Percentiles rank a stretch among this genome's conserved stretches.
Conservation (phyloP, 2,888 invertebrate species). For the Rapana venosa region DNA sequence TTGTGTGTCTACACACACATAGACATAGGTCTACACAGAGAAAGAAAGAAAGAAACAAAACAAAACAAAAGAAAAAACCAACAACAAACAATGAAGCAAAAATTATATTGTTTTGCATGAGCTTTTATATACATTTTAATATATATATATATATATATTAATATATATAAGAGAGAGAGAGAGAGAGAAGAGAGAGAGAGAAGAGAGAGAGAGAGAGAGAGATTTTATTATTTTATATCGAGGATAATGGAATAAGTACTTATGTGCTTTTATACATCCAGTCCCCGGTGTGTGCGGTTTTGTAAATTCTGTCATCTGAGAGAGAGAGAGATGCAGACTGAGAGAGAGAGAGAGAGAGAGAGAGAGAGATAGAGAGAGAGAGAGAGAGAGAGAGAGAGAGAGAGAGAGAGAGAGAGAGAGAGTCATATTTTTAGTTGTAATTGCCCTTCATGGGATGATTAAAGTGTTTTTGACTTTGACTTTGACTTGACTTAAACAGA, state of each 20-base stretch:
- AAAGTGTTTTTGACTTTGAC: neutral
- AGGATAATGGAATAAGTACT: too few species aligned
- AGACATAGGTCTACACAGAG: neutral
- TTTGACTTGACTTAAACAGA: neutral
- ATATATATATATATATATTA: too few species aligned
- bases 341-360: constrained; percentile 41
- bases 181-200: neutral
- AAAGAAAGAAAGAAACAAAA: neutral
- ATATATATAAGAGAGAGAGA: neutral
- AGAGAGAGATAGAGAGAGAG: constrained; percentile 16
- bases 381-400: neutral
- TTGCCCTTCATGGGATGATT: neutral
- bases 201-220: neutral
- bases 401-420: constrained; percentile 20
- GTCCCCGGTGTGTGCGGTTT: too few species aligned
- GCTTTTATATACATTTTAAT: too few species aligned
- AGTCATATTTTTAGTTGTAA: neutral
- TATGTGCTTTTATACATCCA: too few species aligned
- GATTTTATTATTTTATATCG: too few species aligned
- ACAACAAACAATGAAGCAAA: neutral
- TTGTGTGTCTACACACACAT: neutral
- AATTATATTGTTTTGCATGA: too few species aligned
- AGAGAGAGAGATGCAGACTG: neutral
- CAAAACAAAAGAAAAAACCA: too few species aligned
- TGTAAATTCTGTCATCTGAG: too few species aligned